Evolutionary conservation across 2,113 vertebrate species (phyloP).

Genomic region (Ophthalmotilapia sp.): DNA sequence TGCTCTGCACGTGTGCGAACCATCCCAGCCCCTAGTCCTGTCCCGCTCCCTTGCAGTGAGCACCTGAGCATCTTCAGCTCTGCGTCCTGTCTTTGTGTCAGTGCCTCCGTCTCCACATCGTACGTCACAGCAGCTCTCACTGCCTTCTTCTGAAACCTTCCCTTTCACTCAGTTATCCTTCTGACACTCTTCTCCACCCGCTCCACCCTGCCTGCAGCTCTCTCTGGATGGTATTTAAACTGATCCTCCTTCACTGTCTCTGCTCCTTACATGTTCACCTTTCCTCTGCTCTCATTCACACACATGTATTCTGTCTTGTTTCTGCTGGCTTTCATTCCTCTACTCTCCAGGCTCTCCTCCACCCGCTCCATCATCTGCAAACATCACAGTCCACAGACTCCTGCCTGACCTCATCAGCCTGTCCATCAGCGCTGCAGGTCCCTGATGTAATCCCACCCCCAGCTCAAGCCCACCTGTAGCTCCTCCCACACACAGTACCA

Average conservation of each 20-base stretch:
- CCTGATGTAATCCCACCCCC: neutral
- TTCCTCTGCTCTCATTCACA: neutral
- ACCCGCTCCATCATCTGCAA: neutral
- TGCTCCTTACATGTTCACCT: neutral
- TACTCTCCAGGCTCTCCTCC: neutral
- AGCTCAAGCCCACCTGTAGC: neutral
- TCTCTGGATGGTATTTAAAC: neutral
- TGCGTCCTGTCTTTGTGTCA: neutral
- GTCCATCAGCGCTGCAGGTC: neutral
- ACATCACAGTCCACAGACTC: neutral
- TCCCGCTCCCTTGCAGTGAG: neutral
- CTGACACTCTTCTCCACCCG: neutral
- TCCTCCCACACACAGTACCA: neutral
- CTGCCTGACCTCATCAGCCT: neutral
- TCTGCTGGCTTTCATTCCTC: neutral
- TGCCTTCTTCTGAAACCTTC: neutral
- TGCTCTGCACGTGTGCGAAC: neutral
- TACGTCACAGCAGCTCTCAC: neutral
- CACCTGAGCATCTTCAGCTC: neutral
- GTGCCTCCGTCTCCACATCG: neutral
- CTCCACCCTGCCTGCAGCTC: neutral
- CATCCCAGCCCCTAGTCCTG: neutral
- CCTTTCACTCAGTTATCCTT: neutral
- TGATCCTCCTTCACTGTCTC: neutral
- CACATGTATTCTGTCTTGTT: neutral